Conservation (phyloP, 2,113 vertebrate genomes). For the Cygnus buccinator region DNA sequence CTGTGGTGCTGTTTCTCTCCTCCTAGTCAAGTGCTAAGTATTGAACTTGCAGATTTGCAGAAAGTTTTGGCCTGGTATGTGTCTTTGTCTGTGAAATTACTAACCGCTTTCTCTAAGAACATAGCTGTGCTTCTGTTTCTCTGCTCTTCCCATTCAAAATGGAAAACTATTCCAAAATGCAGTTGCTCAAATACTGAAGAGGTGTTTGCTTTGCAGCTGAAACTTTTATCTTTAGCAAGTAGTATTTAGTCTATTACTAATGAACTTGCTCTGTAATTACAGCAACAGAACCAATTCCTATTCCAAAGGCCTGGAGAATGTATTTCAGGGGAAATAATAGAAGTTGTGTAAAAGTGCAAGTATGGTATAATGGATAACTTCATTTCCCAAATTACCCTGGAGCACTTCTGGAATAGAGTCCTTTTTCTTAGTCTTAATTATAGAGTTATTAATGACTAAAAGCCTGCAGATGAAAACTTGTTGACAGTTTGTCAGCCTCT, state of each 20-base stretch:
- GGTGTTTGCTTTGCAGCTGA: neutral
- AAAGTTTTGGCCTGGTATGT: neutral
- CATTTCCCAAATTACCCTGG: neutral
- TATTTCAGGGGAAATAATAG: neutral
- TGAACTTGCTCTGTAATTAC: neutral
- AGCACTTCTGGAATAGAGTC: neutral
- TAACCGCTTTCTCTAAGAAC: neutral
- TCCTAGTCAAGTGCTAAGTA: neutral
- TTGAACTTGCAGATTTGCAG: neutral
- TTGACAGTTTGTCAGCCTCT: neutral
- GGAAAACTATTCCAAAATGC: neutral
- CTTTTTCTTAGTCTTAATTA: slow-evolving; percentile 1
- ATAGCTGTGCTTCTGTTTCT: neutral
- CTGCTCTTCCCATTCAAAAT: neutral
- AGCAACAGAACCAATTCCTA: neutral
- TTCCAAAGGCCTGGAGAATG: neutral
- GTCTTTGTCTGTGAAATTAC: neutral
- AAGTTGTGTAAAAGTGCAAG: neutral
- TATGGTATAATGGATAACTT: neutral
- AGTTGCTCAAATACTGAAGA: neutral
- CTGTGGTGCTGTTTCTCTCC: neutral
- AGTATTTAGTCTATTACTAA: neutral
- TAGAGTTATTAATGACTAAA: neutral
- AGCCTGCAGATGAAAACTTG: neutral
- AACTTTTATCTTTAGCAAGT: neutral